phyloP scores from a whole-genome alignment of 2,113 vertebrate genomes.

The Lates calcarifer region DNA sequence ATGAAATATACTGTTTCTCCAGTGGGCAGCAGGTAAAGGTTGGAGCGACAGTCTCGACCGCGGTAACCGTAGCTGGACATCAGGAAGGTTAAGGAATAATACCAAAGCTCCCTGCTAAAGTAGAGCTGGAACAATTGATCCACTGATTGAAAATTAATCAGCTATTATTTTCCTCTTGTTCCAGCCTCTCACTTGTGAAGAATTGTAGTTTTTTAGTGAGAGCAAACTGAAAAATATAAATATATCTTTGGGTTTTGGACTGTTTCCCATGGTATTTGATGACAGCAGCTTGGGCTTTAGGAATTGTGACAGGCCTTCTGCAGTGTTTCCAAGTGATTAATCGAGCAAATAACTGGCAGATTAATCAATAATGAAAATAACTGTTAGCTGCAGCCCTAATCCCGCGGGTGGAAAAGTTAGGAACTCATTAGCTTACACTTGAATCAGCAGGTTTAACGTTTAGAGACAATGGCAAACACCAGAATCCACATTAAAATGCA shows the following conservation, averaged over 20 bases:
- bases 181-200: too few relatives aligned
- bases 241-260: background rate
- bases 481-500: too few relatives aligned
- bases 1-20: slow-evolving; percentile 99
- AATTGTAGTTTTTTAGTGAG: background rate
- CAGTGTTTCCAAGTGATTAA: background rate
- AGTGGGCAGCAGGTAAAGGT: slow-evolving; percentile 97
- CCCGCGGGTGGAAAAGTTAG: background rate
- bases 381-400: background rate
- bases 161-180: background rate
- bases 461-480: background rate
- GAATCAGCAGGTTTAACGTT: background rate
- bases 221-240: too few relatives aligned
- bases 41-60: slow-evolving; percentile 96
- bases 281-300: too few relatives aligned
- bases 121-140: background rate
- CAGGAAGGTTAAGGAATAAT: slow-evolving; percentile 82
- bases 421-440: background rate
- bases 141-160: background rate
- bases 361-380: background rate
- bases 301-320: background rate
- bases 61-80: slow-evolving; percentile 92
- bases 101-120: slow-evolving; percentile 1
- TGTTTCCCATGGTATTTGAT: background rate
- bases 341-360: background rate